These are phyloP conservation scores for Tenualosa ilisha DNA, from an alignment of 2,797 vertebrate genomes.

Conservation along the genomic window DNA sequence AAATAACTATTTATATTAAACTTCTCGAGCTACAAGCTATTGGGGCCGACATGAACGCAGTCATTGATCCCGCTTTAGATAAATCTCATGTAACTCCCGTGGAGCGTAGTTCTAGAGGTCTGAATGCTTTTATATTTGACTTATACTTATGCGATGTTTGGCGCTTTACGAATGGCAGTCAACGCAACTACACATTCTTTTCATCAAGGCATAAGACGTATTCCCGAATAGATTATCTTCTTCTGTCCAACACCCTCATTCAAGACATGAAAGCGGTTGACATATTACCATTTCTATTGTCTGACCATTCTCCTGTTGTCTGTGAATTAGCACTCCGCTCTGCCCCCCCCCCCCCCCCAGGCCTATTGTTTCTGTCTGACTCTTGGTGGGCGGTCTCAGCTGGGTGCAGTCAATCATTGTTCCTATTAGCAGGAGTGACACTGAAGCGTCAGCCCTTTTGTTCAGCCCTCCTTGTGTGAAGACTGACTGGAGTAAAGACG, in stretches of 20 bases:
- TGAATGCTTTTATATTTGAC: neutral
- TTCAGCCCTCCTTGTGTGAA: too few relatives aligned
- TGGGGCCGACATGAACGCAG: slow-evolving; percentile 16
- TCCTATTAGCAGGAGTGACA: too few relatives aligned
- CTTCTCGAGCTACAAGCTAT: neutral
- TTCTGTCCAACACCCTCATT: slow-evolving; percentile 7
- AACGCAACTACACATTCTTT: slow-evolving; percentile 17
- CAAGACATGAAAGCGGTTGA: neutral
- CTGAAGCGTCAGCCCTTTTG: too few relatives aligned
- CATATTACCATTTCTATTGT: slow-evolving; percentile 14
- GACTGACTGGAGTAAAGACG: too few relatives aligned
- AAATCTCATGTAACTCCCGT: neutral
- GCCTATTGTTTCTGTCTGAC: too few relatives aligned
- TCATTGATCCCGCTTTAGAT: neutral
- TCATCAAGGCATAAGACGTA: neutral
- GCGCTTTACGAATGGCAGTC: neutral
- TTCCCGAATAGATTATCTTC: slow-evolving; percentile 25
- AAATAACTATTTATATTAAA: neutral
- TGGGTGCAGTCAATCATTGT: too few relatives aligned
- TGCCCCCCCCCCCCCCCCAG: too few relatives aligned
- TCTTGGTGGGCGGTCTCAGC: too few relatives aligned
- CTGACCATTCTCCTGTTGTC: slow-evolving; percentile 1
- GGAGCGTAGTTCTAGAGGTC: neutral
- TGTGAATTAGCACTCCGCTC: neutral
- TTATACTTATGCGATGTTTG: neutral